phyloP scores from a whole-genome alignment of 35 echinoderm and acorn worm species.

The Patiria miniata region DNA sequence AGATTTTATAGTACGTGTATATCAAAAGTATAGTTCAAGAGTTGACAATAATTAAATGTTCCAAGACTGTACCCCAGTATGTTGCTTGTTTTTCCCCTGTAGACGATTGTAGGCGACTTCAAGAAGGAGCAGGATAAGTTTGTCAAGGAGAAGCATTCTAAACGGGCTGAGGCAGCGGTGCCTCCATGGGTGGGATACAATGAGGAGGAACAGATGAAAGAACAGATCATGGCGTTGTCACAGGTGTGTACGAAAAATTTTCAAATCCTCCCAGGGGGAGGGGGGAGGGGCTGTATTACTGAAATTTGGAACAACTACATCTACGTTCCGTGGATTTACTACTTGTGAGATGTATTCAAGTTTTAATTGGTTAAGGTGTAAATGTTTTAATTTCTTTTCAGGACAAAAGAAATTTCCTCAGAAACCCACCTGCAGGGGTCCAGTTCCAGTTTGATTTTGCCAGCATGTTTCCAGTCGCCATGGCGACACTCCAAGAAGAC shows the following conservation, averaged over 20 bases:
- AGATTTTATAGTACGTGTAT: no score
- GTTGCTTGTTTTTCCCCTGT: background rate
- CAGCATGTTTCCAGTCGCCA: slow-evolving; percentile 79
- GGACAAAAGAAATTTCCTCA: slow-evolving; percentile 98
- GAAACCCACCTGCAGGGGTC: slow-evolving; percentile 93
- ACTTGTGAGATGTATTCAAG: no score
- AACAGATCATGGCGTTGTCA: slow-evolving; percentile 86
- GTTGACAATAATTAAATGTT: no score
- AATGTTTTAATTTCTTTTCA: slow-evolving; percentile 11
- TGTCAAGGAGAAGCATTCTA: slow-evolving; percentile 96
- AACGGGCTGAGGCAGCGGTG: slow-evolving; percentile 90
- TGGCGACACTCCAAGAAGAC: slow-evolving; percentile 96
- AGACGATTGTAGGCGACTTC: slow-evolving; percentile 94
- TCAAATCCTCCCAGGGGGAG: no score
- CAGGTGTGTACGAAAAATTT: slow-evolving; percentile 41
- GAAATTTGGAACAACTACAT: no score
- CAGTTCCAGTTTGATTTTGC: slow-evolving; percentile 97
- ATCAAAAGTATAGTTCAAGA: no score
- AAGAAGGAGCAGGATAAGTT: slow-evolving; percentile 94
- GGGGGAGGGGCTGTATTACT: no score
- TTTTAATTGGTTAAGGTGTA: no score
- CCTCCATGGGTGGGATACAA: slow-evolving; percentile 99
- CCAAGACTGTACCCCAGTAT: no score
- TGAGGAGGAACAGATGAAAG: slow-evolving; percentile 97
- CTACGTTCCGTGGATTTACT: no score